Conservation (phyloP, 35 echinoderm and acorn worm genomes). For the Hemicentrotus pulcherrimus region DNA sequence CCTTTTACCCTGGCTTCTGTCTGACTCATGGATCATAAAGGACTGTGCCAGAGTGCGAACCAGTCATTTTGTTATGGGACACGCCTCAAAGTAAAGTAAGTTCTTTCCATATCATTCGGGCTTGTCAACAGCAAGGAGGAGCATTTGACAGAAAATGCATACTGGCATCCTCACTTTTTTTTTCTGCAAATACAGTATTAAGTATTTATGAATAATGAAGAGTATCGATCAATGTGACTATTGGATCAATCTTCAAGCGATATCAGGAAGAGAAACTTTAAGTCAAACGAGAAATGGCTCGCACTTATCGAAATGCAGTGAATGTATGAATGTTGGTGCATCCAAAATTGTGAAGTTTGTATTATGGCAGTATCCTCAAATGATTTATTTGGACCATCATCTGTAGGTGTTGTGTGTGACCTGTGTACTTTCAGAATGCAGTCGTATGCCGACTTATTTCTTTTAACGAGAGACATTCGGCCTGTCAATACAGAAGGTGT, state of each 20-base stretch:
- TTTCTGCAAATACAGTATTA: not conserved
- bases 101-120: conserved; percentile 11
- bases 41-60: conserved; percentile 20
- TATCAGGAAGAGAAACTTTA: not conserved
- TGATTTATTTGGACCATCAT: conserved; percentile 79
- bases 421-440: conserved; percentile 91
- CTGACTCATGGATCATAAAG: conserved; percentile 16
- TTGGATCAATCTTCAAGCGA: conserved; percentile 9
- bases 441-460: conserved; percentile 86
- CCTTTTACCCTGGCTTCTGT: not conserved
- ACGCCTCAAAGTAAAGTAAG: conserved; percentile 29
- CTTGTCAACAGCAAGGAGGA: not conserved
- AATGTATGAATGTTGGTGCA: conserved; percentile 50
- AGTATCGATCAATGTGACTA: not conserved
- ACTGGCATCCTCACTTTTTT: not conserved
- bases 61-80: not conserved
- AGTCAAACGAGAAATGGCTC: not conserved
- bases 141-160: not conserved
- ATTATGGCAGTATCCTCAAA: conserved; percentile 87
- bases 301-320: not conserved
- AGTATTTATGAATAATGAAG: conserved; percentile 41
- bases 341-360: conserved; percentile 42
- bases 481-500: conserved; percentile 96
- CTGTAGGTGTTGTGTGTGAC: conserved; percentile 85
- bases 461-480: conserved; percentile 90